These are phyloP conservation scores for Beaufortia kweichowensis DNA, from an alignment of 2,113 vertebrate genomes.

Conservation along the genomic window DNA sequence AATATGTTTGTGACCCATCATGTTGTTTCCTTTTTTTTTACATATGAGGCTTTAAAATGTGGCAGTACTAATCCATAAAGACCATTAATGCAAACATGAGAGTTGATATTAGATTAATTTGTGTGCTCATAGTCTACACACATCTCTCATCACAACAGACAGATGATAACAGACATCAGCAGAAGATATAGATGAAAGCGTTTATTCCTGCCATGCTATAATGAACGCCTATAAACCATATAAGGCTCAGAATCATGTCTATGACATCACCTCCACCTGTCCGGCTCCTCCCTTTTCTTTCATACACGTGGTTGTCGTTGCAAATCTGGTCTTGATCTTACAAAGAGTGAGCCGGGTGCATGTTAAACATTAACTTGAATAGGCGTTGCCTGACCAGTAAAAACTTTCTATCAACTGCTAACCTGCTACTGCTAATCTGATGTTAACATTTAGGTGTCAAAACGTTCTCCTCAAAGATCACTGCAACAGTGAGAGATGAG, in stretches of 20 bases:
- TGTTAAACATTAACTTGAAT: conserved; percentile 26
- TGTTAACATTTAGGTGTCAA: not conserved
- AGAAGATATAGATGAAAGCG: not conserved
- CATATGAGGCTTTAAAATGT: too few relatives aligned
- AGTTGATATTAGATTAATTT: not conserved
- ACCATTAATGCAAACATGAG: not conserved
- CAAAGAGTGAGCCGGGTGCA: not conserved
- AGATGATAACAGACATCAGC: too few relatives aligned
- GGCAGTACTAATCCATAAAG: not conserved
- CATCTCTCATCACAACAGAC: not conserved
- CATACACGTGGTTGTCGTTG: not conserved
- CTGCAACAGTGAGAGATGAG: not conserved
- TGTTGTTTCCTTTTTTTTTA: too few relatives aligned
- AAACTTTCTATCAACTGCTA: not conserved
- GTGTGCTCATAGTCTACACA: too few relatives aligned
- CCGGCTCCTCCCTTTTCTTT: not conserved
- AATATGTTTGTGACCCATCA: too few relatives aligned
- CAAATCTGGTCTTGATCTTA: not conserved
- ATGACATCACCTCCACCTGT: conserved; percentile 4
- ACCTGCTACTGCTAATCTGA: not conserved
- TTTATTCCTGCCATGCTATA: not conserved
- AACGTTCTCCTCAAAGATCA: not conserved
- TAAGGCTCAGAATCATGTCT: not conserved
- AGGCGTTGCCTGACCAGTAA: not conserved
- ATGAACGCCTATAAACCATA: too few relatives aligned